A percentile compares a stretch with the other conserved stretches of the same genome.
Evolutionary conservation across 2,113 vertebrate species (phyloP).

Genomic region (Meles meles): DNA sequence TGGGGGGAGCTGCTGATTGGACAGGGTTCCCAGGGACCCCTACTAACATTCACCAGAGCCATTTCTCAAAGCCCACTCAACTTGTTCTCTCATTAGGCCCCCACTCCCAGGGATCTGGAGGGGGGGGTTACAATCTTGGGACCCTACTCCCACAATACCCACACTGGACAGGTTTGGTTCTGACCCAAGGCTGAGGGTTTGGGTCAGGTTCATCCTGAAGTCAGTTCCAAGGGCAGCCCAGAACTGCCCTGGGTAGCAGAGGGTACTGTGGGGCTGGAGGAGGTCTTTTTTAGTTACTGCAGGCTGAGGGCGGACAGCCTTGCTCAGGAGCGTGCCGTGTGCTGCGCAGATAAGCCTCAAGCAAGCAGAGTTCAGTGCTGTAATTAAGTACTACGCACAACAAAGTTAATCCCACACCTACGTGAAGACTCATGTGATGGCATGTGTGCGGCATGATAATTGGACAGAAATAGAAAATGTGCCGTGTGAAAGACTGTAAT

Average conservation of each 20-base stretch:
- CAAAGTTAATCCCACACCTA: neutral
- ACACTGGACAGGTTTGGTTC: neutral
- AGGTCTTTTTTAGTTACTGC: neutral
- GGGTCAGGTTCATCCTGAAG: neutral
- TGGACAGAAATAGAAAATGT: neutral
- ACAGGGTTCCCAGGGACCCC: neutral
- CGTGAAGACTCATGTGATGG: neutral
- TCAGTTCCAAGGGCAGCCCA: neutral
- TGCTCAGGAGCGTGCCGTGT: neutral
- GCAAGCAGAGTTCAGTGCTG: neutral
- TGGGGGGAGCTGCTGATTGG: neutral
- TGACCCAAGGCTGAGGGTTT: neutral
- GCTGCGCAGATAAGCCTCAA: fast-evolving
- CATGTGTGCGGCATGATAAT: fast-evolving
- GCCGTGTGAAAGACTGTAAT: neutral
- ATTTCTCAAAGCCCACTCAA: neutral
- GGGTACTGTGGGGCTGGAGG: neutral
- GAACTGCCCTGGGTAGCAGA: neutral
- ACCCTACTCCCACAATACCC: neutral
- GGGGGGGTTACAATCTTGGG: neutral
- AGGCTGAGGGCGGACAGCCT: neutral
- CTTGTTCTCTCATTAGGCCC: no score
- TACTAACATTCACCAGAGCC: neutral
- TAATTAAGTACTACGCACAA: neutral
- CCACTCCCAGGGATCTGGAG: neutral